Percentiles rank a stretch among this genome's conserved stretches.
Conservation (phyloP, 2,113 vertebrate genomes). For the Lagenorhynchus albirostris region DNA sequence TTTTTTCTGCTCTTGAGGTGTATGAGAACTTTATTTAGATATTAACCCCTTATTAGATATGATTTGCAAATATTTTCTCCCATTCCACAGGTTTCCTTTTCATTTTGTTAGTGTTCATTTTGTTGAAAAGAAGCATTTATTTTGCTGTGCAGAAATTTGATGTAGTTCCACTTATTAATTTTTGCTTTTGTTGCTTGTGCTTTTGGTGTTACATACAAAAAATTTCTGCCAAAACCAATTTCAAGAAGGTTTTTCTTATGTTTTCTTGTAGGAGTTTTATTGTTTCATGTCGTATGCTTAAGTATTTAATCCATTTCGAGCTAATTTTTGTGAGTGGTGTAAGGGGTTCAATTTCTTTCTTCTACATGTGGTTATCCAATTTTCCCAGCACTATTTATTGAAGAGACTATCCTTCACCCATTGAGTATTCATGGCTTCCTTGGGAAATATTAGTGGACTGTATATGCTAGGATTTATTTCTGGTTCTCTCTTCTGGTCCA, state of each 20-base stretch:
- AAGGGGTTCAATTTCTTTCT: neutral
- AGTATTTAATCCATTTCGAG: neutral
- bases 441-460: neutral
- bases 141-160: neutral
- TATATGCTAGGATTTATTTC: neutral
- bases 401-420: neutral
- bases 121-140: neutral
- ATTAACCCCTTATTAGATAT: neutral
- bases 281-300: neutral
- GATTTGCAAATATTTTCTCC: neutral
- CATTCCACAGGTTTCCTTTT: neutral
- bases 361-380: neutral
- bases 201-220: neutral
- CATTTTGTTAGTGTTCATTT: neutral
- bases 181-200: neutral
- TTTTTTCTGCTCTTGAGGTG: neutral
- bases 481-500: neutral
- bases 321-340: neutral
- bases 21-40: neutral
- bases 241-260: neutral
- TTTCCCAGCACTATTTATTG: neutral
- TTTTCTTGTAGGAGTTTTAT: neutral
- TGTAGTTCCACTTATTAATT: neutral
- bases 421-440: neutral
- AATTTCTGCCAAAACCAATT: neutral